Evolutionary conservation across 2,888 invertebrate genomes (phyloP).

Genomic region (Leistus spinibarbis): DNA sequence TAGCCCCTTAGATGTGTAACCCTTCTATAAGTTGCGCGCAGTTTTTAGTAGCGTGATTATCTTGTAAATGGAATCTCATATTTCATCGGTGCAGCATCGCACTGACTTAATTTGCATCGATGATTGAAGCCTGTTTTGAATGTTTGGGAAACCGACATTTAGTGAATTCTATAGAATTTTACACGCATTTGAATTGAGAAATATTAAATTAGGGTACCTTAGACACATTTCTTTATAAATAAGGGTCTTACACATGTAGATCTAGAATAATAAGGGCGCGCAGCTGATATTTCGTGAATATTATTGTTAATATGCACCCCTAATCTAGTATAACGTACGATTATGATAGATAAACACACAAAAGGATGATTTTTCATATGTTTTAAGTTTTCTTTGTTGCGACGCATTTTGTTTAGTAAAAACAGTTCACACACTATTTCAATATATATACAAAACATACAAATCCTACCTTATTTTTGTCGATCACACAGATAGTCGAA

Average conservation of each 20-base stretch:
- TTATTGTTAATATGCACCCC: slow-evolving; percentile 29
- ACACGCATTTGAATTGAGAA: background rate
- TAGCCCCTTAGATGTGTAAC: no score
- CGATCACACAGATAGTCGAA: slow-evolving; percentile 66
- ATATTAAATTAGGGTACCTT: background rate
- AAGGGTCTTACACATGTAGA: background rate
- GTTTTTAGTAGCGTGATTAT: background rate
- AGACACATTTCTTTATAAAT: no score
- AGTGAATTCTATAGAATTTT: slow-evolving; percentile 5
- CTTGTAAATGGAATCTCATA: background rate
- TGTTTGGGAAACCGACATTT: slow-evolving; percentile 39
- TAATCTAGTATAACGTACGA: background rate
- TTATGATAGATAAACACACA: background rate
- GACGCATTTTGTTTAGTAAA: background rate
- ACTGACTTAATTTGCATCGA: slow-evolving; percentile 21
- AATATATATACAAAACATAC: no score
- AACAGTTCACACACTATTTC: background rate
- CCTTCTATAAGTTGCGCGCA: background rate
- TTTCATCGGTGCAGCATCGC: background rate
- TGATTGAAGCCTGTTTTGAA: slow-evolving; percentile 38
- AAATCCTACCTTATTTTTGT: slow-evolving; percentile 61
- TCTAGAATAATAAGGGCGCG: background rate
- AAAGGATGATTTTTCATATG: background rate
- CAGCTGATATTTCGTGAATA: background rate
- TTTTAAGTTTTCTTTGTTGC: background rate